Conservation (phyloP, 2,113 vertebrate species). For the Zosterops pallidus region DNA sequence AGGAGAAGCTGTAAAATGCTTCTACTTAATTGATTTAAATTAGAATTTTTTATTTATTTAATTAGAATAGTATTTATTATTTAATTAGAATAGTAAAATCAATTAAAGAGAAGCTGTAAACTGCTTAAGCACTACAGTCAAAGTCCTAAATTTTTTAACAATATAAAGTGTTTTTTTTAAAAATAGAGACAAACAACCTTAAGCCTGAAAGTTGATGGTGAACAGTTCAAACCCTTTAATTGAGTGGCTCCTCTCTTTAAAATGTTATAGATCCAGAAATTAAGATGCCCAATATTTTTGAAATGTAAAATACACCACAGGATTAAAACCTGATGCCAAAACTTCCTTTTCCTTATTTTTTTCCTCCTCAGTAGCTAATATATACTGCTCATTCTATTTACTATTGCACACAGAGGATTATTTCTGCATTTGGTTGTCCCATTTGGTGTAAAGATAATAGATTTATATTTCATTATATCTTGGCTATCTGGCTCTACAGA, state of each 20-base stretch:
- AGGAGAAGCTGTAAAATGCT: not conserved
- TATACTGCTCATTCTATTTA: not conserved
- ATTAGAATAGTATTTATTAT: not conserved
- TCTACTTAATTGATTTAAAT: too few relatives aligned
- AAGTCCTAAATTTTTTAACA: not conserved
- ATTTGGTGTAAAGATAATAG: not conserved
- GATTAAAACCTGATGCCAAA: not conserved
- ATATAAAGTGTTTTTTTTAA: rapidly evolving
- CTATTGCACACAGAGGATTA: not conserved
- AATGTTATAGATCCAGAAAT: not conserved
- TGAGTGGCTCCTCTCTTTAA: not conserved
- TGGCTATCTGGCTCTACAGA: not conserved
- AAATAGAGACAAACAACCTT: not conserved
- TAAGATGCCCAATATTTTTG: not conserved
- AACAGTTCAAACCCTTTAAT: not conserved
- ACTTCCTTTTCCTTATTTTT: not conserved
- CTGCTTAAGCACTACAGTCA: not conserved
- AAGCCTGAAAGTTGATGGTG: rapidly evolving
- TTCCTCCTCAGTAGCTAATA: not conserved
- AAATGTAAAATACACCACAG: not conserved
- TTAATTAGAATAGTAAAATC: not conserved
- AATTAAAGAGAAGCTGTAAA: not conserved
- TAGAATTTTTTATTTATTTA: too few relatives aligned
- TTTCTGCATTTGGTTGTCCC: not conserved
- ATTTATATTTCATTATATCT: not conserved